Percentiles rank a stretch among this genome's conserved stretches.
Evolutionary conservation across 2,113 vertebrate genomes (phyloP).

Genomic region (Ammodramus savannarum): DNA sequence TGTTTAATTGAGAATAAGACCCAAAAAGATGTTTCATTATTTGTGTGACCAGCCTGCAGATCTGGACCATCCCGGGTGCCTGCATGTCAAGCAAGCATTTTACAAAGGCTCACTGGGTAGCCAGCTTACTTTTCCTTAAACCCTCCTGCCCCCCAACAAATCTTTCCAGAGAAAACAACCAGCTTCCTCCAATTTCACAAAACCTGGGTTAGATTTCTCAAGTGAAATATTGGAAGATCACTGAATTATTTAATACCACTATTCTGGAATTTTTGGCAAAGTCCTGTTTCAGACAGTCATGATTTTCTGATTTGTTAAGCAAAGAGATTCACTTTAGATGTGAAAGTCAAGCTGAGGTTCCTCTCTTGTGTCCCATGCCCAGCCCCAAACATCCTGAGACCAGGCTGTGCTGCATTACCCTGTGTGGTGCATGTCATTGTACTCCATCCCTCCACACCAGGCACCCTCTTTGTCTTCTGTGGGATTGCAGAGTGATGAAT

Average conservation of each 20-base stretch:
- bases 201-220: background rate
- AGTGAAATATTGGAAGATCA: background rate
- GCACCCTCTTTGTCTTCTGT: background rate
- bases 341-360: background rate
- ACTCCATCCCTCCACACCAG: background rate
- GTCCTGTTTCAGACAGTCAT: fast-evolving
- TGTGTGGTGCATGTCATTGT: fast-evolving
- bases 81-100: fast-evolving
- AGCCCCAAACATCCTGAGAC: background rate
- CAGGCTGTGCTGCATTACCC: fast-evolving
- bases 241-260: background rate
- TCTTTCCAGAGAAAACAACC: background rate
- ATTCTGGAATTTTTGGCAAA: background rate
- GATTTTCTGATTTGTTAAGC: background rate
- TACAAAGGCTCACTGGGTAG: fast-evolving
- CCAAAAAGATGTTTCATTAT: background rate
- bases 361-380: background rate
- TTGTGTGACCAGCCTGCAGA: background rate
- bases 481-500: constrained; percentile 35
- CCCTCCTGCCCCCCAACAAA: fast-evolving
- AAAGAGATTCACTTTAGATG: background rate
- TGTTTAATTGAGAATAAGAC: background rate
- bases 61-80: no score
- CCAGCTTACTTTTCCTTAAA: background rate
- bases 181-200: background rate